A percentile compares a stretch with the other conserved stretches of the same genome.
phyloP scores from a whole-genome alignment of 2,113 vertebrate species.

The human (Homo sapiens) region GRCh38 chr1:210456501-210457000 shows the following conservation, averaged over 20 bases:
- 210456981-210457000: background rate
- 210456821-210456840: background rate
- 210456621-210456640: background rate
- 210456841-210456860: background rate
- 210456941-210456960: background rate
- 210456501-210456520: background rate
- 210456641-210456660: background rate
- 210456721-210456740: background rate
- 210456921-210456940: background rate
- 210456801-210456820: background rate
- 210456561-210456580: background rate
- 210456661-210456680: background rate
- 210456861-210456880: accelerated
- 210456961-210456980: no score
- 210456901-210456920: background rate
- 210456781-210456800: background rate
- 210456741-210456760: background rate
- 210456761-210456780: background rate
- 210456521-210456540: background rate
- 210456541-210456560: background rate
- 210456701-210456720: background rate
- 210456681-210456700: background rate
- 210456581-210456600: background rate
- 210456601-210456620: background rate
- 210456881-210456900: accelerated